These are phyloP conservation scores for Acrobasis repandana DNA, from an alignment of 2,888 invertebrate genomes.

Conservation along the genomic window DNA sequence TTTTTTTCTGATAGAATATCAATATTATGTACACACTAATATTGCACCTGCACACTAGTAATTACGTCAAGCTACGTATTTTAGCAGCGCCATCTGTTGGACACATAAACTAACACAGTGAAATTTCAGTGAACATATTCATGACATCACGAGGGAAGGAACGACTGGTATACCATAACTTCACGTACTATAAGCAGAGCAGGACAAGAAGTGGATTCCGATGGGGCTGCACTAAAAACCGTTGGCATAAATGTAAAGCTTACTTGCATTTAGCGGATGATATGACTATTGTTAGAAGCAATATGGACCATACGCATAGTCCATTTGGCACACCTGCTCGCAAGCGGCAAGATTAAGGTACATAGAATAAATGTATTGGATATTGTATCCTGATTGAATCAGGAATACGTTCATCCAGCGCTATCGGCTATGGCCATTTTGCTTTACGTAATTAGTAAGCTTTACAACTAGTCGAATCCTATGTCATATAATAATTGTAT, in stretches of 20 bases:
- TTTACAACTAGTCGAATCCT: too few species aligned
- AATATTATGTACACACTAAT: background rate
- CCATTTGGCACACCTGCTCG: slow-evolving; percentile 45
- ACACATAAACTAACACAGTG: slow-evolving; percentile 29
- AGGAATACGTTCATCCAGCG: too few species aligned
- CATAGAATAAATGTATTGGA: background rate
- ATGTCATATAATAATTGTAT: background rate
- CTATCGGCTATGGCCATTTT: too few species aligned
- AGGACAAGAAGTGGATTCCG: slow-evolving; percentile 67
- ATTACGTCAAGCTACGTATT: background rate
- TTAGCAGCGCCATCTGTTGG: background rate
- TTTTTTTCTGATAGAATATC: background rate
- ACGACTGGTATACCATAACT: slow-evolving; percentile 65
- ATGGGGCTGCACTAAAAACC: slow-evolving; percentile 77
- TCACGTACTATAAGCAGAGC: slow-evolving; percentile 75
- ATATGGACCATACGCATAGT: slow-evolving; percentile 71
- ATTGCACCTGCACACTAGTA: background rate
- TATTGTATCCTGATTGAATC: background rate
- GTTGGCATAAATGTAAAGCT: slow-evolving; percentile 75
- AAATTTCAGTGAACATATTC: slow-evolving; percentile 77
- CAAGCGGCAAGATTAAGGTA: slow-evolving; percentile 6
- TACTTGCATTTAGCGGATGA: slow-evolving; percentile 72
- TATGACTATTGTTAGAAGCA: slow-evolving; percentile 70
- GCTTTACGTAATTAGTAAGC: too few species aligned
- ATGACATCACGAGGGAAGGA: slow-evolving; percentile 76